Percentiles rank a stretch among this genome's conserved stretches.
Conservation (phyloP, 2,113 vertebrate genomes). For the Cyphomyrus plagiostoma region DNA sequence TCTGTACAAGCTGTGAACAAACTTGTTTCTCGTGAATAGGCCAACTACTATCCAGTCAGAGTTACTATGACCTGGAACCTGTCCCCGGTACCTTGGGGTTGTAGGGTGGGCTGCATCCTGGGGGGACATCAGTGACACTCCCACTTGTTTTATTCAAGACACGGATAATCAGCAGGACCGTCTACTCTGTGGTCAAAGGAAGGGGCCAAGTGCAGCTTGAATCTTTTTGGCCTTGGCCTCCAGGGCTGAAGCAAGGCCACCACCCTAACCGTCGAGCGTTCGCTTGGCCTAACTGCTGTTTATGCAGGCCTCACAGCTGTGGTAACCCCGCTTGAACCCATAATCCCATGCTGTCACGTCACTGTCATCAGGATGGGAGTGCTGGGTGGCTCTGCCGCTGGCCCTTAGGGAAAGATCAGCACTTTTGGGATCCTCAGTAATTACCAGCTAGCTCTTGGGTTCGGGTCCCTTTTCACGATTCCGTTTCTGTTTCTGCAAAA, state of each 20-base stretch:
- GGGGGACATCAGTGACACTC: neutral
- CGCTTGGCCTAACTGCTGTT: slow-evolving; percentile 15
- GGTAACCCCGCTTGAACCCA: neutral
- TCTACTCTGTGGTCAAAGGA: slow-evolving; percentile 56
- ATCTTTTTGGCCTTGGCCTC: slow-evolving; percentile 20
- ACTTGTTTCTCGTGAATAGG: neutral
- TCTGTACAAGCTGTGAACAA: neutral
- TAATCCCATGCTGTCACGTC: slow-evolving; percentile 10
- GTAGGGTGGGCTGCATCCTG: neutral
- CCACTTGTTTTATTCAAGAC: neutral
- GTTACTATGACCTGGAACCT: neutral
- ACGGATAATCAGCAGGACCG: slow-evolving; percentile 46
- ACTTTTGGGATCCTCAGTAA: slow-evolving; percentile 47
- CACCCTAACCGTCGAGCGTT: neutral
- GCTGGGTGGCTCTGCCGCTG: slow-evolving; percentile 19
- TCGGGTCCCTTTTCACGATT: slow-evolving; percentile 41
- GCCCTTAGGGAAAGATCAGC: slow-evolving; percentile 37
- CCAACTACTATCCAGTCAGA: neutral
- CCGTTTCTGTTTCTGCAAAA: slow-evolving; percentile 31
- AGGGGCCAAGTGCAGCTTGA: slow-evolving; percentile 49
- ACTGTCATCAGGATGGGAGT: neutral
- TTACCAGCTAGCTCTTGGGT: slow-evolving; percentile 43
- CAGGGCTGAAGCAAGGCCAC: neutral
- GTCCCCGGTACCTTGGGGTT: neutral
- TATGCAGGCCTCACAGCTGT: neutral